Evolutionary conservation across 2,113 vertebrate genomes (phyloP), one percentile per base, ranked within the genome.

Genomic region (Geococcyx californianus): DNA sequence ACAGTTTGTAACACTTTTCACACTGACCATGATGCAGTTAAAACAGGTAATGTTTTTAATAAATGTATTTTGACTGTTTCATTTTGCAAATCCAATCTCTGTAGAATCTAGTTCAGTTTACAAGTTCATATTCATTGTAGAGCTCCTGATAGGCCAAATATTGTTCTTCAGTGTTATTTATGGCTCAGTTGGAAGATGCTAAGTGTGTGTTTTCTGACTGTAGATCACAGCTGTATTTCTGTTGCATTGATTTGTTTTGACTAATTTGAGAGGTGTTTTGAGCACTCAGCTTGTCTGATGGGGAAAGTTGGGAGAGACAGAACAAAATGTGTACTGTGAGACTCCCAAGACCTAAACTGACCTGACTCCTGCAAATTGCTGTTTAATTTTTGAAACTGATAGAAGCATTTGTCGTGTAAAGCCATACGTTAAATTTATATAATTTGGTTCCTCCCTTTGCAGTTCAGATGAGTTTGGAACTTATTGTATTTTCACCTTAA

Each of bases 11-110:
- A 99, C 99, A 1, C 98, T 99, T 67, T 99, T 99, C 97, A 99
- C 99, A 7, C 97, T 99, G 96, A 99, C 99, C 87, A 99, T 99
- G 99, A 99, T 99, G 98, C 99, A 99, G 94, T 98, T 99, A 72
- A 99, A 99, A 97, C 99, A 99, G 99, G 99, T 99, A 98, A 95
- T 34, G 24, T 28, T 76, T 63, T 24, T 34, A 18, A 40, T 31
- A 47, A 36, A 56, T n/a, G 13, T 19, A 33, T 51, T 17, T 54
- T 33, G 7, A 24, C 13, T 51, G 14, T 21, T 82, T 31, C 5
- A 4, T 45, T 54, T 42, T 10, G 13, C 36, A 42, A 21, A 67
- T 54, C 42, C 6, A 3, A 1, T 49, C 82, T 66, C 33, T 67
- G 33, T 26, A 34, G 44, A 49, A 54, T 7, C 28, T 73, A 11